Base-by-base conservation (phyloP, 64 coral and sea anemone species). In the Trachythela sp. region DNA sequence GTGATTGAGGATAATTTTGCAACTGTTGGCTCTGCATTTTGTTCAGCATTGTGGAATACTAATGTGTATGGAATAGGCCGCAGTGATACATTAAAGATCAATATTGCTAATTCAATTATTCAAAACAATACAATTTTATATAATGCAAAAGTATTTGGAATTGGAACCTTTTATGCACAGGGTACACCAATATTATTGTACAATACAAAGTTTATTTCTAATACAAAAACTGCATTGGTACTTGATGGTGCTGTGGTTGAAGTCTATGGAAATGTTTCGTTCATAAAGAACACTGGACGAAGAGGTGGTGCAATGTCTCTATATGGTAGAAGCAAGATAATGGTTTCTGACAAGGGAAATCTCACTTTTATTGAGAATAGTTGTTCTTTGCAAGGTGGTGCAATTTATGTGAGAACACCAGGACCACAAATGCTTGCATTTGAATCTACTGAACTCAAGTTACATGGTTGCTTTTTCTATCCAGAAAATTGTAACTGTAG, bases 251-350 rank as follows among this genome's bases (percentile, higher is more conserved):
- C 85, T 15, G 24, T 84, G 9, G 10, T 88, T 6, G 48, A 88
- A 30, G 37, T 94, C 24, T 48, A 48, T 49, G 85, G 54, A 30
- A 88, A 85, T 43, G 86, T 87, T 36, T 86, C 40, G 0, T 94
- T 94, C 51, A 68, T 40, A 70, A 88, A 84, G n/a, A 94, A 94
- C 36, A 67, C 9, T 15, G 92, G 92, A n/a, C 15, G 40, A 13
- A 77, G 33, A 26, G 92, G 92, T 38, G 92, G 92, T 35, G 92
- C 92, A 32, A 26, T 94, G 20, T 88, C 88, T 38, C 70, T 94
- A 41, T 94, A 94, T 84, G 89, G 92, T 22, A 14, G 24, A 48
- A 48, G 80, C 31, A 48, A 36, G 30, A 14, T 93, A 17, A 89
- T 85, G 22, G 70, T 88, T 56, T 70, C 72, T 27, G 52, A 77